Conservation (phyloP, 92 coral and sea anemone genomes). For the Porites cylindrica region DNA sequence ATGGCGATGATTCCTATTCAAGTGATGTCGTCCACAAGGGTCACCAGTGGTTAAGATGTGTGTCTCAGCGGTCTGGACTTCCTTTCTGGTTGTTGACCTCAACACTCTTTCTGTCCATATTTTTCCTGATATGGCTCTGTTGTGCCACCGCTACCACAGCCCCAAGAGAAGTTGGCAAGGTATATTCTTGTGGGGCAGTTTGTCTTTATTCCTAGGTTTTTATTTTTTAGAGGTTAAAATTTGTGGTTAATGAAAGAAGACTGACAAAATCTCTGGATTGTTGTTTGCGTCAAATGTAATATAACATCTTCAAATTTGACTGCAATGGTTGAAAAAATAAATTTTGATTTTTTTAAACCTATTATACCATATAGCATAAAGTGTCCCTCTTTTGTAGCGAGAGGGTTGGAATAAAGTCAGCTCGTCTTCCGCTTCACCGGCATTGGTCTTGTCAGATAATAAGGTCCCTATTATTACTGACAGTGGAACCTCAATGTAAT, state of each 20-base stretch:
- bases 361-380: too few relatives aligned
- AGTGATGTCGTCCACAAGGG: conserved; percentile 70
- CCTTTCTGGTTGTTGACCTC: conserved; percentile 91
- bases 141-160: conserved; percentile 79
- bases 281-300: too few relatives aligned
- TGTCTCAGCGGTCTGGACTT: conserved; percentile 90
- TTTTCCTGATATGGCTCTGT: conserved; percentile 94
- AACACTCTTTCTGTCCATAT: conserved; percentile 82
- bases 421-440: too few relatives aligned
- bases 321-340: too few relatives aligned
- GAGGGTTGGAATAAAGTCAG: too few relatives aligned
- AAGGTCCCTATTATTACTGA: too few relatives aligned
- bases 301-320: too few relatives aligned
- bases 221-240: neutral
- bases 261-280: neutral
- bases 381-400: too few relatives aligned
- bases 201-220: neutral
- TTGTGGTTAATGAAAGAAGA: neutral
- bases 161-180: conserved; percentile 79
- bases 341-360: too few relatives aligned
- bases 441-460: too few relatives aligned
- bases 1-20: conserved; percentile 22
- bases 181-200: neutral
- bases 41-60: conserved; percentile 91
- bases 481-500: too few relatives aligned